A percentile compares a stretch with the other conserved stretches of the same genome.
These are phyloP conservation scores for Odiellus spinosus DNA, from an alignment of 2,888 invertebrate species.

Conservation along the genomic window DNA sequence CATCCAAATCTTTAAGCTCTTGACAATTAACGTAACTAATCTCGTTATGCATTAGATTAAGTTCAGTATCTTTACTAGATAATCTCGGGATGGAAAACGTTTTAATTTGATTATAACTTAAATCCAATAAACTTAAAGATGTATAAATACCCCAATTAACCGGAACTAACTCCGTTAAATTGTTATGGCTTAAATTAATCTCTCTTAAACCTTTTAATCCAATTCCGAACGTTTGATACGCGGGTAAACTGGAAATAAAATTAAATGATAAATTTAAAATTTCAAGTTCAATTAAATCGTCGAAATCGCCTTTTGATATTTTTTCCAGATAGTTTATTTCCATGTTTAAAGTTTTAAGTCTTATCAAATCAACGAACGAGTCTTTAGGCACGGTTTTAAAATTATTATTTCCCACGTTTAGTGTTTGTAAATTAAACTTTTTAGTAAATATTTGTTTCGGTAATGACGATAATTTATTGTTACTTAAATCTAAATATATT, in stretches of 20 bases:
- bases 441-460: constrained; percentile 7
- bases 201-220: constrained; percentile 40
- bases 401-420: constrained; percentile 10
- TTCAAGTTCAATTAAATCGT: constrained; percentile 17
- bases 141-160: constrained; percentile 17
- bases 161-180: constrained; percentile 45
- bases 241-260: too few relatives aligned
- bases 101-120: constrained; percentile 15
- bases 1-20: not conserved
- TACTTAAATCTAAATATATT: constrained; percentile 17
- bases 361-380: constrained; percentile 7
- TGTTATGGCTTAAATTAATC: constrained; percentile 48
- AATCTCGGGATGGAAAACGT: constrained; percentile 8
- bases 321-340: constrained; percentile 10
- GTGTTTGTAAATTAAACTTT: constrained; percentile 7
- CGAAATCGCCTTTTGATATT: constrained; percentile 9
- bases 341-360: constrained; percentile 8
- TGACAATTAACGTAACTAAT: not conserved
- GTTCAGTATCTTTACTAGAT: not conserved
- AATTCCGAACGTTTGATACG: too few relatives aligned
- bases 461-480: constrained; percentile 10
- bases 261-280: constrained; percentile 41
- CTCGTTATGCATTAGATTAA: not conserved
- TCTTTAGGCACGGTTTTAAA: constrained; percentile 8
- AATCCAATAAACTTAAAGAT: constrained; percentile 15